phyloP scores from a whole-genome alignment of 2,888 invertebrate species.

The Oegoconia quadripuncta region DNA sequence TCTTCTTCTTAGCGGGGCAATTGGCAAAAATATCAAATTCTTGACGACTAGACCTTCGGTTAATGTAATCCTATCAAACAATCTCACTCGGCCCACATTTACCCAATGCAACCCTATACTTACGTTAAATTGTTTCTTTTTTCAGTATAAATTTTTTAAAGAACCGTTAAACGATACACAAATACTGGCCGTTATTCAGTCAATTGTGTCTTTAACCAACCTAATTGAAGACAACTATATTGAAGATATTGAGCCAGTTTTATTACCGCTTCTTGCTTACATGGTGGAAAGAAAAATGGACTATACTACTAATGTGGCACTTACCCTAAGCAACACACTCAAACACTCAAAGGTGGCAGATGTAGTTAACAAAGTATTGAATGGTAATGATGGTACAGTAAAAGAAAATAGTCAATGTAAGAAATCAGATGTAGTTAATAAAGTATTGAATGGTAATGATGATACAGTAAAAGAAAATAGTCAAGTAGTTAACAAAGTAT shows the following conservation, averaged over 20 bases:
- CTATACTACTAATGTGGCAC: conserved; percentile 31
- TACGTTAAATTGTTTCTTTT: conserved; percentile 20
- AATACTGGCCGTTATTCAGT: conserved; percentile 36
- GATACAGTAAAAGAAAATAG: too few relatives aligned
- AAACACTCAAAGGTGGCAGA: conserved; percentile 31
- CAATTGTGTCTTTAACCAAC: conserved; percentile 37
- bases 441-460: not conserved
- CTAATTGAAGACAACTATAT: conserved; percentile 32
- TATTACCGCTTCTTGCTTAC: conserved; percentile 53
- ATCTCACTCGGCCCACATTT: conserved; percentile 1
- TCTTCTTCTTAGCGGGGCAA: too few relatives aligned
- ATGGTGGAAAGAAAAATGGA: conserved; percentile 43
- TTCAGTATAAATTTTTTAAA: conserved; percentile 59
- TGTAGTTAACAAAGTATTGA: conserved; percentile 31
- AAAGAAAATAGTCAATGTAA: not conserved
- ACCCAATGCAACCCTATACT: conserved; percentile 4
- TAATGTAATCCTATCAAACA: too few relatives aligned
- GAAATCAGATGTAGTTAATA: not conserved
- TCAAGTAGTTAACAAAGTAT: too few relatives aligned
- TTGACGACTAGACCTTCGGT: too few relatives aligned
- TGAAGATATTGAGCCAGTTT: conserved; percentile 36
- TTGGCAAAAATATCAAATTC: too few relatives aligned
- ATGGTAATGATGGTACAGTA: conserved; percentile 9
- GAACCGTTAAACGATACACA: conserved; percentile 44
- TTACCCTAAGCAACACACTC: conserved; percentile 26